Percentiles rank a stretch among this genome's conserved stretches.
phyloP scores from a whole-genome alignment of 2,797 vertebrate genomes.

The Phyllotis vaccarum region DNA sequence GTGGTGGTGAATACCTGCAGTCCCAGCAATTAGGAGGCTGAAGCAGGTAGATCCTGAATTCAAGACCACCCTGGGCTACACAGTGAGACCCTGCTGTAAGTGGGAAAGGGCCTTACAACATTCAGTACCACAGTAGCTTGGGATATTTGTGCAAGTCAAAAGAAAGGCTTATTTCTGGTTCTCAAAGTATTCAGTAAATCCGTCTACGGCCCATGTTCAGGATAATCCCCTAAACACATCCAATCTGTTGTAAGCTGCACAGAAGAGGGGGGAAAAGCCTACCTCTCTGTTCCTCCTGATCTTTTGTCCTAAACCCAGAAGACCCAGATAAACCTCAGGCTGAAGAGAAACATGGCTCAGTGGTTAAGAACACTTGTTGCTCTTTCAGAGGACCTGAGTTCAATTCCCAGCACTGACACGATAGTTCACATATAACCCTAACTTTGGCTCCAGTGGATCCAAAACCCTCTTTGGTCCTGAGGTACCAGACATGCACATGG shows the following conservation, averaged over 20 bases:
- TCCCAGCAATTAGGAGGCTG: neutral
- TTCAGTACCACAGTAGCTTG: neutral
- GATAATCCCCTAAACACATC: neutral
- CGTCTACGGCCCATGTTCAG: neutral
- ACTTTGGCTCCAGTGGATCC: neutral
- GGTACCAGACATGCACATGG: neutral
- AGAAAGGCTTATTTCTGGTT: slow-evolving; percentile 31
- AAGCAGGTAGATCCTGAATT: neutral
- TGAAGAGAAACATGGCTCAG: neutral
- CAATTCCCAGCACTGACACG: neutral
- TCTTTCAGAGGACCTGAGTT: neutral
- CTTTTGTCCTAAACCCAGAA: neutral
- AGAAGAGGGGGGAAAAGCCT: neutral
- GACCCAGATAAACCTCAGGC: neutral
- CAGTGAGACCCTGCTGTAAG: neutral
- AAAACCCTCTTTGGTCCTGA: neutral
- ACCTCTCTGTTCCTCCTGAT: too few relatives aligned
- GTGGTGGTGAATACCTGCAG: neutral
- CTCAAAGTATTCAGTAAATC: slow-evolving; percentile 9
- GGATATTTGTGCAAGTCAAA: neutral
- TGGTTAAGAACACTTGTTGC: neutral
- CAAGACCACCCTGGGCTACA: neutral
- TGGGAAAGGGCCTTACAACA: neutral
- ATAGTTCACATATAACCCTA: neutral
- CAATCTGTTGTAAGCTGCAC: slow-evolving; percentile 38